Percentiles rank a stretch among this genome's conserved stretches.
Evolutionary conservation across 2,888 invertebrate genomes (phyloP).

Genomic region (Diachrysia chrysitis): DNA sequence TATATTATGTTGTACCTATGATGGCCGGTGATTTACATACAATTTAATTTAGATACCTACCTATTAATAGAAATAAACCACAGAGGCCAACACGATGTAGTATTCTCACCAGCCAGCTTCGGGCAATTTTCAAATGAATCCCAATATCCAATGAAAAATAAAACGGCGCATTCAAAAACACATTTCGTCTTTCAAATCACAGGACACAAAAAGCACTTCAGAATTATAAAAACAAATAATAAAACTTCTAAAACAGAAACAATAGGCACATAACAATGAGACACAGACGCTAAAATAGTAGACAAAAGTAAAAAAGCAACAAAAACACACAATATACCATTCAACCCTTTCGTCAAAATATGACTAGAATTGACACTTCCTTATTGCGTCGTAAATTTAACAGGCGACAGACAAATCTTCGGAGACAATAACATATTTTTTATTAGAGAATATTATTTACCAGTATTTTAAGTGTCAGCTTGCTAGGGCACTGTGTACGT

Average conservation of each 20-base stretch:
- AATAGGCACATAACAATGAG: conserved; percentile 80
- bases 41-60: neutral
- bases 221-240: conserved; percentile 82
- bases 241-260: conserved; percentile 76
- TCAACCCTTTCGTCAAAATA: conserved; percentile 88
- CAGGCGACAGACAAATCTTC: conserved; percentile 73
- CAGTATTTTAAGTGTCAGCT: conserved; percentile 50
- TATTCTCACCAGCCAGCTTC: neutral
- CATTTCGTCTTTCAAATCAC: conserved; percentile 57
- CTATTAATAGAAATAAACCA: neutral
- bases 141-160: conserved; percentile 35
- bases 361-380: conserved; percentile 83
- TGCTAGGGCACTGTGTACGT: conserved; percentile 52
- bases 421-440: conserved; percentile 68
- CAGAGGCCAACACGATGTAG: neutral
- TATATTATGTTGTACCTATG: too few species aligned
- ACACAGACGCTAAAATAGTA: conserved; percentile 74
- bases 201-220: conserved; percentile 76
- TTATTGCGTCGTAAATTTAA: conserved; percentile 86
- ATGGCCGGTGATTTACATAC: too few species aligned
- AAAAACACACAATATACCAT: conserved; percentile 82
- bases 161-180: conserved; percentile 44
- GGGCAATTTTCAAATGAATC: conserved; percentile 27
- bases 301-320: conserved; percentile 80
- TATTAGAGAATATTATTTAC: conserved; percentile 61